Evolutionary conservation across 2,113 vertebrate genomes (phyloP).

Genomic region (Colinus virginianus): DNA sequence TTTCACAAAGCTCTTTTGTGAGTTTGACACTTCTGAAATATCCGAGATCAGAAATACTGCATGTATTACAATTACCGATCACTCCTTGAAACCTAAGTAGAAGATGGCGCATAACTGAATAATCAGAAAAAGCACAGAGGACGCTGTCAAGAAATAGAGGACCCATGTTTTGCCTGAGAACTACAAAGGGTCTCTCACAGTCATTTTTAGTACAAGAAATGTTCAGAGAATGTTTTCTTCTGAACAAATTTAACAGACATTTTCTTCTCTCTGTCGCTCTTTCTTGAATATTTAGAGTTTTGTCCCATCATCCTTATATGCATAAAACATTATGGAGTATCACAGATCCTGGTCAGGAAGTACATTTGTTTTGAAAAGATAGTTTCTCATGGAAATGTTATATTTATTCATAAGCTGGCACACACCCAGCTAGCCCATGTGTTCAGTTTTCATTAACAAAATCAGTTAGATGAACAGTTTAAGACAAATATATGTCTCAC

Average conservation of each 20-base stretch:
- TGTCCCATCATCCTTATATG: not conserved
- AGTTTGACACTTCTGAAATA: not conserved
- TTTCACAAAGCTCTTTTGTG: slow-evolving; percentile 19
- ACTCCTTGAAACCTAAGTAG: not conserved
- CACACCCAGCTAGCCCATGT: slow-evolving; percentile 44
- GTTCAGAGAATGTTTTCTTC: not conserved
- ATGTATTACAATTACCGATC: not conserved
- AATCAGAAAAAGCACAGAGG: accelerated
- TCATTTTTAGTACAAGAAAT: slow-evolving; percentile 9
- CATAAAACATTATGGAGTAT: slow-evolving; percentile 1
- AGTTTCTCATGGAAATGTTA: slow-evolving; percentile 39
- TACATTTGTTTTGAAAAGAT: slow-evolving; percentile 54
- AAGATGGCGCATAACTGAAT: not conserved
- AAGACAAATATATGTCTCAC: slow-evolving; percentile 36
- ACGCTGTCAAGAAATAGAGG: not conserved
- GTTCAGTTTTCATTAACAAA: slow-evolving; percentile 58
- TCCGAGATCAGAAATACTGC: not conserved
- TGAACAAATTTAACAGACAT: not conserved
- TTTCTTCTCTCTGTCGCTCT: slow-evolving; percentile 5
- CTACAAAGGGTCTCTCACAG: not conserved
- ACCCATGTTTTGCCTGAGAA: slow-evolving; percentile 15
- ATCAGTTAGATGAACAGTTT: slow-evolving; percentile 38
- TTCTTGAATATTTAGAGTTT: slow-evolving; percentile 2
- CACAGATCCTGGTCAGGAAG: slow-evolving; percentile 55
- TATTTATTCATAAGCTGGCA: slow-evolving; percentile 68